These are phyloP conservation scores for Protonemura montana DNA, from an alignment of 2,888 invertebrate species.

Conservation along the genomic window DNA sequence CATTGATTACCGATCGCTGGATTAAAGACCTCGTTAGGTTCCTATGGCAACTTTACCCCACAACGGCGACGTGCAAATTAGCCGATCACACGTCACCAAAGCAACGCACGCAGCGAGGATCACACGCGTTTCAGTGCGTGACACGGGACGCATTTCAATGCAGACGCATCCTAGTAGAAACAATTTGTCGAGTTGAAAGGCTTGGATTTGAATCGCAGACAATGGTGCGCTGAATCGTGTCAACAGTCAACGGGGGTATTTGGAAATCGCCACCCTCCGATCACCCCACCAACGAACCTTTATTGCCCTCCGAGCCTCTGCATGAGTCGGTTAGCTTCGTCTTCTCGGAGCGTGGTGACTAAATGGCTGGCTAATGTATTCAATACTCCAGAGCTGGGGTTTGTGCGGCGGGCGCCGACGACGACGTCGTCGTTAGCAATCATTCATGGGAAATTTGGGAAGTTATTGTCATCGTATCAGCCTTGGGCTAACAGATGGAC, in stretches of 20 bases:
- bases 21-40: not conserved
- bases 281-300: not conserved
- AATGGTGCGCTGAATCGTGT: conserved; percentile 32
- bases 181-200: conserved; percentile 36
- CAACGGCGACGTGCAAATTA: conserved; percentile 23
- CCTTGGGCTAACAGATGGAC: not conserved
- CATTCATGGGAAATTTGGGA: not conserved
- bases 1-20: not conserved
- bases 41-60: not conserved
- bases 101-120: not conserved
- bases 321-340: not conserved
- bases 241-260: conserved; percentile 35
- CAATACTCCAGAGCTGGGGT: not conserved
- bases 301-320: conserved; percentile 3
- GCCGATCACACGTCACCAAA: conserved; percentile 29
- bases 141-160: conserved; percentile 1
- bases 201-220: conserved; percentile 22
- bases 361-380: conserved; percentile 37
- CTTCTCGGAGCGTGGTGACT: not conserved
- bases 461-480: not conserved
- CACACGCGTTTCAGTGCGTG: too few species aligned
- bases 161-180: conserved; percentile 31
- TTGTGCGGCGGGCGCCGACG: not conserved
- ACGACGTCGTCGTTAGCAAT: not conserved
- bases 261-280: not conserved